Evolutionary conservation across 2,888 invertebrate genomes (phyloP), one percentile per base, ranked within the genome.

Genomic region (Sinhomidia bicolor): DNA sequence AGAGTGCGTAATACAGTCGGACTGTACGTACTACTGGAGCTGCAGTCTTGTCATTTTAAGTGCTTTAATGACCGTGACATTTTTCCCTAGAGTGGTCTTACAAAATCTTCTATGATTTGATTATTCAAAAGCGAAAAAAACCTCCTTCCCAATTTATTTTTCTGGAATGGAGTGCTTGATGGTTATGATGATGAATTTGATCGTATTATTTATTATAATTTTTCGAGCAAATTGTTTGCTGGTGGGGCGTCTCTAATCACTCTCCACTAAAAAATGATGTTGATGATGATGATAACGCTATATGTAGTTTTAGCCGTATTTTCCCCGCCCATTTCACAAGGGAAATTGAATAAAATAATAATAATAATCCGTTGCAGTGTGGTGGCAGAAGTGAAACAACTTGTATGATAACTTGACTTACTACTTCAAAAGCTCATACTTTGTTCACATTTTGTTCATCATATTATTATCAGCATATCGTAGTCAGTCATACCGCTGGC

Each of bases 31-130:
- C 12, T 47, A 10, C 47, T 47, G 47, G 10, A 9, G 4, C 47
- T 47, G 14, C 47, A 17, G 2, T 4, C 47, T 12, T 68, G 36
- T 12, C 71, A 74, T 44, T 47, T 47, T 47, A 65, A 65, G 65
- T n/a, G 71, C 4, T 47, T 14, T 74, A 74, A 74, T 74, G 26
- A 26, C 71, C 44, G 44, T 74, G 71, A 74, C 71, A 74, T 26
- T 74, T 47, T 44, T 47, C 71, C 23, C 71, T 65, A 32, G 20
- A 57, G 51, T 51, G 51, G 51, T 51, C 51, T 51, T 51, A 51
- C n/a, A n/a, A 14, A n/a, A 14, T 51, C n/a, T 51, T 12, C n/a
- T n/a, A 14, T 57, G 20, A 14, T 57, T 57, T 23, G n/a, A 6
- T 51, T 9, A 57, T 57, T 47, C 2, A 47, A 14, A 47, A 47